Percentiles rank a stretch among this genome's conserved stretches.
Evolutionary conservation across 1,140 invertebrate species (phyloP).

Genomic region (Diploscapter pachys): DNA sequence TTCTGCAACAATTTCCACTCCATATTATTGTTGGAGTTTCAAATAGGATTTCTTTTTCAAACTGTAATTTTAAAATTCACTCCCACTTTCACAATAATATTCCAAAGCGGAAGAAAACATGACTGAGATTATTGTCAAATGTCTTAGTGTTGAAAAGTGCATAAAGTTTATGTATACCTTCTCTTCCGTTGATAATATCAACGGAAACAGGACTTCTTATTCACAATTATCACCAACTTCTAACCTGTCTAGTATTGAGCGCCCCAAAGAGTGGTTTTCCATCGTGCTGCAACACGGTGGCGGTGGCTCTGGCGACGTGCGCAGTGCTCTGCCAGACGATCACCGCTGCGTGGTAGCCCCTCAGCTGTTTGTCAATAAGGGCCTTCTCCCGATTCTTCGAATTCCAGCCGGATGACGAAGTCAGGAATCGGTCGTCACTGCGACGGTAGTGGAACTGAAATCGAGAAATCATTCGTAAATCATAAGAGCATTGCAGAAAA

Average conservation of each 20-base stretch:
- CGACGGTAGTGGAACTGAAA: not conserved
- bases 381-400: not conserved
- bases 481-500: too few relatives aligned
- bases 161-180: not conserved
- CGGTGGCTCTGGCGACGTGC: constrained; percentile 47
- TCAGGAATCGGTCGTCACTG: not conserved
- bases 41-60: too few relatives aligned
- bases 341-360: constrained; percentile 14
- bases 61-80: too few relatives aligned
- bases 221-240: not conserved
- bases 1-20: constrained; percentile 16
- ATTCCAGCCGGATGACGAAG: too few relatives aligned
- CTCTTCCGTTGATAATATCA: not conserved
- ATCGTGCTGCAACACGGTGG: constrained; percentile 45
- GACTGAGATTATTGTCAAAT: too few relatives aligned
- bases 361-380: constrained; percentile 13
- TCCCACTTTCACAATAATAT: too few relatives aligned
- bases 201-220: not conserved
- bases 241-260: constrained; percentile 51
- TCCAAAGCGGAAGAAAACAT: too few relatives aligned
- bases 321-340: constrained; percentile 39
- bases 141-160: too few relatives aligned
- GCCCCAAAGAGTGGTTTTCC: constrained; percentile 57
- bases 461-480: not conserved
- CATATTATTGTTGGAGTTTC: not conserved